phyloP scores from a whole-genome alignment of 1,140 invertebrate genomes.

The Pollicipes pollicipes region DNA sequence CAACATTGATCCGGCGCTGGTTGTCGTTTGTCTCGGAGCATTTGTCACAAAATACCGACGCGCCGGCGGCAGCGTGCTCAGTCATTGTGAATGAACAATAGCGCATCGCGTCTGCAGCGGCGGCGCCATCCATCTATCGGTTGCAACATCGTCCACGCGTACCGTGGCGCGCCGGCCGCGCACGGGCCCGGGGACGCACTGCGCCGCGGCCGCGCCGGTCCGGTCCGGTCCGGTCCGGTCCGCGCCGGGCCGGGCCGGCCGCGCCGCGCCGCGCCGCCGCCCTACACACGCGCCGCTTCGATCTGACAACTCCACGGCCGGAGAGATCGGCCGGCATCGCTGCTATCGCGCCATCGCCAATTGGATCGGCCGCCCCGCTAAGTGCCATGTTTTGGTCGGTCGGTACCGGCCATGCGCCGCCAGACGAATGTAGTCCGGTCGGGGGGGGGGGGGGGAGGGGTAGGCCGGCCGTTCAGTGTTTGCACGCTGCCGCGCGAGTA shows the following conservation, averaged over 20 bases:
- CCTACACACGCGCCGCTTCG: too few species aligned
- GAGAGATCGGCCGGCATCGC: too few species aligned
- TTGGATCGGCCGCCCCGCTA: neutral
- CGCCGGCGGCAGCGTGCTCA: neutral
- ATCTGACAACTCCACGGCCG: too few species aligned
- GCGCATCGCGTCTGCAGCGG: neutral
- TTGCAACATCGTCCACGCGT: too few species aligned
- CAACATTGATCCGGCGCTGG: too few species aligned
- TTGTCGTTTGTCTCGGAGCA: neutral
- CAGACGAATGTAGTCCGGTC: neutral
- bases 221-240: too few species aligned
- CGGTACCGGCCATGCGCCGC: neutral
- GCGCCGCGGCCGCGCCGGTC: too few species aligned
- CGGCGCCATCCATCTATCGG: neutral
- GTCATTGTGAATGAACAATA: neutral
- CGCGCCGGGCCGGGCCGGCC: too few species aligned
- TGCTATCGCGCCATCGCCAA: neutral
- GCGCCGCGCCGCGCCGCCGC: too few species aligned
- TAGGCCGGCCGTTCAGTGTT: neutral
- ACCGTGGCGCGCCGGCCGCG: too few species aligned
- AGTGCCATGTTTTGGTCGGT: neutral
- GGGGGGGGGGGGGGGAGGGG: neutral
- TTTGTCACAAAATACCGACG: neutral
- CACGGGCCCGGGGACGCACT: too few species aligned
- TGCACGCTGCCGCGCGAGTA: neutral